phyloP scores from a whole-genome alignment of 2,888 invertebrate genomes.

The Cyclophora punctaria region DNA sequence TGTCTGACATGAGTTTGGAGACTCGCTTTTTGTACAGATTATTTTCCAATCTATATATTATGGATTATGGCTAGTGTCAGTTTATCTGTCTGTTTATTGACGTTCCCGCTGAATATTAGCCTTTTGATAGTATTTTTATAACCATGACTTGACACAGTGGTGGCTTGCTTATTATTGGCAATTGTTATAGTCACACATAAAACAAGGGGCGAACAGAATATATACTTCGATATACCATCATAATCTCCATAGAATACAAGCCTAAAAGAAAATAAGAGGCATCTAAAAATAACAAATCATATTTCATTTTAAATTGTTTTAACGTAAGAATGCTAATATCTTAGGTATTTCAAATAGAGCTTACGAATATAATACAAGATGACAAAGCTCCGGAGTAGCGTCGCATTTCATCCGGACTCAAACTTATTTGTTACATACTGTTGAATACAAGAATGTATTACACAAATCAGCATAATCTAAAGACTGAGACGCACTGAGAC shows the following conservation, averaged over 20 bases:
- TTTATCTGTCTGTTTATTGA: conserved; percentile 36
- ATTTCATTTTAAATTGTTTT: too few relatives aligned
- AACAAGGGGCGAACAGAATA: too few relatives aligned
- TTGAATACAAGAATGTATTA: conserved; percentile 17
- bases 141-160: too few relatives aligned
- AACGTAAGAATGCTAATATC: conserved; percentile 4
- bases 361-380: conserved; percentile 17
- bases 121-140: too few relatives aligned
- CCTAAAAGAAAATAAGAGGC: too few relatives aligned
- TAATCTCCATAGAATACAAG: too few relatives aligned
- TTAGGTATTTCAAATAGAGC: conserved; percentile 11
- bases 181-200: too few relatives aligned
- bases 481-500: conserved; percentile 1
- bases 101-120: too few relatives aligned
- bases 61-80: conserved; percentile 56
- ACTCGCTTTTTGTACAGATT: conserved; percentile 68
- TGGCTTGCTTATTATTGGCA: too few relatives aligned
- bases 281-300: too few relatives aligned
- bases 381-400: conserved; percentile 16
- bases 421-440: conserved; percentile 21
- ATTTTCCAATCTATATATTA: conserved; percentile 68
- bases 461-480: conserved; percentile 18
- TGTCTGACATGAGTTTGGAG: conserved; percentile 70
- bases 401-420: conserved; percentile 17
- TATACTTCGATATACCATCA: too few relatives aligned